Evolutionary conservation across 2,888 invertebrate genomes (phyloP), one percentile per base, ranked within the genome.

Genomic region (Orthosia incerta): DNA sequence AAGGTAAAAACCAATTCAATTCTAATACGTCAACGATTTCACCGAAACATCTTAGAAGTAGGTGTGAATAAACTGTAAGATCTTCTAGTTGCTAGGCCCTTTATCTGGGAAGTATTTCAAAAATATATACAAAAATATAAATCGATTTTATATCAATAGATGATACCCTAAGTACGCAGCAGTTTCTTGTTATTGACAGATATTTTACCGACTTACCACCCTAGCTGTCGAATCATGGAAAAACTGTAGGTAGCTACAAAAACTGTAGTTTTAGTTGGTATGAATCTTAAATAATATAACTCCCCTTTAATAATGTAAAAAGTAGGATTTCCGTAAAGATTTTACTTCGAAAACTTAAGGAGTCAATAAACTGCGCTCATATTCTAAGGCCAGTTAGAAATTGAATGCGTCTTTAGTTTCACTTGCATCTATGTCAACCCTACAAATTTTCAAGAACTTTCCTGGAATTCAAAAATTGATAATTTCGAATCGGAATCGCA

Each of bases 21-120:
- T 7, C 45, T 18, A 46, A 46, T 45, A 74, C 73, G 46, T 51
- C 48, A 62, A 26, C 4, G 13, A 59, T 55, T 76, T 66, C 53
- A 18, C 46, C 11, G 62, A 77, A 77, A 20, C 1, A 50, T 55
- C 16, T 2, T 69, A 62, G 15, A 45, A 39, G 3, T 13, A 55
- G 59, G 23, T 59, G 69, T 55, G 50, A 70, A 63, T 50, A 26
- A 23, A 60, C 13, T 50, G 48, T 26, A 39, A 59, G 11, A 31
- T n/a, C 1, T 15, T 50, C 13, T 59, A 11, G 45, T 60, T 26
- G 62, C 56, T 56, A 50, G 31, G 20, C 15, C 5, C 18, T 11
- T 11, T 9, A n/a, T 4, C 2, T 20, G n/a, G 3, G n/a, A 12
- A 51, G 51, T 16, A 15, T 55, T n/a, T 20, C n/a, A 9, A 11